Conservation (phyloP, 1,140 invertebrate species). For the Trigoniulus corallinus region DNA sequence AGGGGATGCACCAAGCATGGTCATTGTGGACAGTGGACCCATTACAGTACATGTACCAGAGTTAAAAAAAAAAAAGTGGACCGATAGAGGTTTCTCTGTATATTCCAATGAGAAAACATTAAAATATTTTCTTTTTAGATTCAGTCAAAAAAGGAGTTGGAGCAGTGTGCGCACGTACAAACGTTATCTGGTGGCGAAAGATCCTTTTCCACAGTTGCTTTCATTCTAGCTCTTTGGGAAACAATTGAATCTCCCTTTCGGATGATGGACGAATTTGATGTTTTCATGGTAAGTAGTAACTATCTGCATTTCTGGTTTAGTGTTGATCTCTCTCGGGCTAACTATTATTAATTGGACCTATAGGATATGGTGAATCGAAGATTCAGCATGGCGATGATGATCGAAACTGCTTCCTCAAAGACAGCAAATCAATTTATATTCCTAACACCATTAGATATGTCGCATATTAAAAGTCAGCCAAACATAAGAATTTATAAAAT, state of each 20-base stretch:
- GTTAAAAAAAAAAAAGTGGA: too few relatives aligned
- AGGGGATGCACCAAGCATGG: too few relatives aligned
- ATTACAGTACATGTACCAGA: too few relatives aligned
- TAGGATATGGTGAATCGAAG: slow-evolving; percentile 4
- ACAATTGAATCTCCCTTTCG: slow-evolving; percentile 79
- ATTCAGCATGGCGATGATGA: slow-evolving; percentile 1
- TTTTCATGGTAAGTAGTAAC: slow-evolving; percentile 60
- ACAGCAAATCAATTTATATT: neutral
- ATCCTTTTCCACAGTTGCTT: slow-evolving; percentile 84
- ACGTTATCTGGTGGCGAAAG: slow-evolving; percentile 86
- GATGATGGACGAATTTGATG: slow-evolving; percentile 95
- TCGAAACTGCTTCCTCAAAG: neutral
- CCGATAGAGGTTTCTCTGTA: too few relatives aligned
- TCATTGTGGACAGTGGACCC: too few relatives aligned
- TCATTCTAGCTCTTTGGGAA: slow-evolving; percentile 86
- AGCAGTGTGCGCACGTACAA: slow-evolving; percentile 32
- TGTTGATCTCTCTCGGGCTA: neutral
- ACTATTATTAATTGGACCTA: neutral
- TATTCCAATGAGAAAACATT: too few relatives aligned
- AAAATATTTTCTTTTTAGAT: too few relatives aligned
- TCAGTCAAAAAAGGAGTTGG: slow-evolving; percentile 11
- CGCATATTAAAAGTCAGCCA: neutral
- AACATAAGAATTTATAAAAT: slow-evolving; percentile 2
- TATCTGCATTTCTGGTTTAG: neutral
- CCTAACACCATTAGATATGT: slow-evolving; percentile 1